Evolutionary conservation across 2,888 invertebrate genomes (phyloP), one percentile per base, ranked within the genome.

Genomic region (Lithophane semibrunnea): DNA sequence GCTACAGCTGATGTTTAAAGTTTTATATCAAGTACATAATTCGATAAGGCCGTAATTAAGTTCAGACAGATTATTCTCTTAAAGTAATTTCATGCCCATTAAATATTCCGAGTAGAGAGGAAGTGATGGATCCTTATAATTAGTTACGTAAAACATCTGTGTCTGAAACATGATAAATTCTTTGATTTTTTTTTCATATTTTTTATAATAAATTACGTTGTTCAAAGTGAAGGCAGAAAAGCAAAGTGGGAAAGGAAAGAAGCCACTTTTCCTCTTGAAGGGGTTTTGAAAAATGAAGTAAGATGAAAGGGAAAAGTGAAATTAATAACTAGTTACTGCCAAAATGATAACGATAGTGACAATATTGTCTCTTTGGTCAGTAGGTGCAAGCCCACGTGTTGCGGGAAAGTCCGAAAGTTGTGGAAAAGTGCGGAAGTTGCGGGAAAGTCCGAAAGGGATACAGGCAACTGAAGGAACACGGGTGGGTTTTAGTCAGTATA

Each of bases 121-220:
- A 71, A 75, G 44, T 75, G 67, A 68, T 77, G 73, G 74, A 75
- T 86, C 66, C 24, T 58, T 63, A 21, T 63, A 72, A 69, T 74
- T 61, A 54, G 44, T 83, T 75, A 77, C 64, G 60, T 64, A 66
- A 75, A 83, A 82, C 82, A 79, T 73, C 75, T 75, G 76, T 58
- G 82, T 54, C 65, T 74, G 47, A 66, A 78, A 71, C 42, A 65
- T 54, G 63, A 81, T 60, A 65, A 71, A 60, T 58, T 75, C 65
- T 80, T 74, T 66, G 54, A 70, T 73, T 42, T 58, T 63, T 74
- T 74, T 56, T 52, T 56, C 18, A 66, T 66, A 21, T n/a, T 58
- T 68, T 66, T 63, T 58, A n/a, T 73, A 37, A 42, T 75, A 61
- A 52, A 52, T 16, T 49, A 24, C 0, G n/a, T 24, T 29, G 21